These are phyloP conservation scores for Seriola quinqueradiata DNA, from an alignment of 2,113 vertebrate species.

Conservation along the genomic window DNA sequence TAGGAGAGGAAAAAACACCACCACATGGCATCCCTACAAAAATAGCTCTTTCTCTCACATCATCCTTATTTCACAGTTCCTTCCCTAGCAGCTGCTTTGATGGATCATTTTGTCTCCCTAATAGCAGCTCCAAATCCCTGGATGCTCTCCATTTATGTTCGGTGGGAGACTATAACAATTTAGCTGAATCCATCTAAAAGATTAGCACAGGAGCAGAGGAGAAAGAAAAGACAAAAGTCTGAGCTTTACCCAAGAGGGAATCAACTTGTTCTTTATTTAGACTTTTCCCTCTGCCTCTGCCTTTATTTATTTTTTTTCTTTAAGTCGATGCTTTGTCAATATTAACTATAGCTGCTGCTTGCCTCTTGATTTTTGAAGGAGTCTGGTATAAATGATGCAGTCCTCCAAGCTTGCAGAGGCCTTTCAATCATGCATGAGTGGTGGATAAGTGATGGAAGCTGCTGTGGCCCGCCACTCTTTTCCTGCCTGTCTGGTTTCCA, in stretches of 20 bases:
- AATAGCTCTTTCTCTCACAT: constrained; percentile 75
- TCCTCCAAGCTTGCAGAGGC: constrained; percentile 68
- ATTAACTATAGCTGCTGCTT: constrained; percentile 70
- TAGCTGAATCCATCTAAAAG: constrained; percentile 72
- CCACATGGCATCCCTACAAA: constrained; percentile 56
- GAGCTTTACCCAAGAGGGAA: constrained; percentile 62
- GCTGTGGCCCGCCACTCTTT: constrained; percentile 66
- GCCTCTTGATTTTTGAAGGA: constrained; percentile 72
- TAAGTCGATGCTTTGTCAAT: constrained; percentile 76
- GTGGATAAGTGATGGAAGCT: constrained; percentile 80
- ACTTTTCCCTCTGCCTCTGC: constrained; percentile 26
- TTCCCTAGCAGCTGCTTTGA: constrained; percentile 77
- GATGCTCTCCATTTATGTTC: constrained; percentile 75
- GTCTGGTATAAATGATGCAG: constrained; percentile 74
- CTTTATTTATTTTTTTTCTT: constrained; percentile 50
- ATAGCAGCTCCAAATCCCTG: constrained; percentile 79
- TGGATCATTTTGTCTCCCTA: constrained; percentile 81
- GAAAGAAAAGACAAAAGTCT: constrained; percentile 58
- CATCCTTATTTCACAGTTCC: constrained; percentile 68
- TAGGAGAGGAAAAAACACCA: neutral
- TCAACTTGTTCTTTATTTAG: constrained; percentile 72
- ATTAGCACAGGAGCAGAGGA: constrained; percentile 60
- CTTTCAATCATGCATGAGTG: constrained; percentile 84
- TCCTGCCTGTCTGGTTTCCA: constrained; percentile 71
- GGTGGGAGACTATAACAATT: constrained; percentile 76